These are phyloP conservation scores for Rhagoletis pomonella DNA, from an alignment of 1,140 invertebrate species.

Conservation along the genomic window DNA sequence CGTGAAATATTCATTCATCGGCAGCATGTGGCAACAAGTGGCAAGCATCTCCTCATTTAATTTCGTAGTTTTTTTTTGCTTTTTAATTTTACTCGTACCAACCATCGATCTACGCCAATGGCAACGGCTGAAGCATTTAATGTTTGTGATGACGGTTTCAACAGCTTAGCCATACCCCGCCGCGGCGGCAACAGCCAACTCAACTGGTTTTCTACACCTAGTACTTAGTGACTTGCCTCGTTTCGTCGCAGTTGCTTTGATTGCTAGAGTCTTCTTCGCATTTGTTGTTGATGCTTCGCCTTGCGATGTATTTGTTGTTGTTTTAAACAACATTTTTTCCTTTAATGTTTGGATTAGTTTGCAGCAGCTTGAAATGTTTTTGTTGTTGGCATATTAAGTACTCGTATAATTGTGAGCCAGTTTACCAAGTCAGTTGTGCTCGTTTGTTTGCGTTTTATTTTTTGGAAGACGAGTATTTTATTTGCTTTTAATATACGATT, in stretches of 20 bases:
- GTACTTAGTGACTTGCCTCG: neutral
- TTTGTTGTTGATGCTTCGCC: too few species aligned
- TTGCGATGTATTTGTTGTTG: neutral
- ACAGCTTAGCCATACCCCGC: neutral
- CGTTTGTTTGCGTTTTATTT: neutral
- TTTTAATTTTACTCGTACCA: neutral
- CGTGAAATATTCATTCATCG: conserved; percentile 21
- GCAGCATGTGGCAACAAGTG: neutral
- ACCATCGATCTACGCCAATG: conserved; percentile 20
- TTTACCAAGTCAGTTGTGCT: neutral
- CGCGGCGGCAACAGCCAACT: neutral
- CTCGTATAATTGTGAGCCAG: conserved; percentile 16
- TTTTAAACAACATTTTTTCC: neutral
- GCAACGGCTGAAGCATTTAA: neutral
- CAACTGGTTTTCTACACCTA: neutral
- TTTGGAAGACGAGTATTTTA: neutral
- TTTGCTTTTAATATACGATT: neutral
- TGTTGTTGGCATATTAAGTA: neutral
- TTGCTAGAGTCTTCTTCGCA: neutral
- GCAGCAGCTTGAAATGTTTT: neutral
- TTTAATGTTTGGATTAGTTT: conserved; percentile 3
- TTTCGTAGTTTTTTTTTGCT: neutral
- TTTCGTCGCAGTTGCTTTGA: neutral
- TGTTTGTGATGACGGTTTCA: conserved; percentile 1
- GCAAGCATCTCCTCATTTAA: neutral